Evolutionary conservation across 2,888 invertebrate genomes (phyloP), one percentile per base, ranked within the genome.

Genomic region (Didymodactylos carnosus): DNA sequence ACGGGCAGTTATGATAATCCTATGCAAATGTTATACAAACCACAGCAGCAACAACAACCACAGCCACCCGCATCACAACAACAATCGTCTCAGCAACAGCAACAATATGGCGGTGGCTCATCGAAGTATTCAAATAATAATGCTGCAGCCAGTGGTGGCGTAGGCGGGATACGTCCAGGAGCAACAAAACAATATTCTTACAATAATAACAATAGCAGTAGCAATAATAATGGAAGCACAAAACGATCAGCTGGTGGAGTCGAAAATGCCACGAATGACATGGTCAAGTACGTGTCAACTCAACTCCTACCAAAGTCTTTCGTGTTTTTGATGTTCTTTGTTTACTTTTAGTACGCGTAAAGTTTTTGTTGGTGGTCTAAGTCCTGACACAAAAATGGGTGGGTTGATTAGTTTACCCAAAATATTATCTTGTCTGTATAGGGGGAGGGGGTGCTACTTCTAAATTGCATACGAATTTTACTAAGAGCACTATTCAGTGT

Each of bases 351-450:
- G 41, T 25, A 41, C 41, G 27, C 43, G 71, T 11, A 71, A 71
- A 71, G 46, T 71, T 7, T 71, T 71, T 71, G 71, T 71, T 40
- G 71, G 71, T 46, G 71, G 71, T n/a, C 35, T 71, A 35, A 62
- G 62, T 62, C 62, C 62, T 10, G 62, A 62, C 35, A 62, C 62
- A 35, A 62, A 62, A 35, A 62, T 62, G 62, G 62, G 62, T 62
- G 35, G n/a, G 62, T 27, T 3, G 11, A 19, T 11, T 1, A 25
- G 23, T 10, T 13, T 49, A 13, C 2, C 0, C 8, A 23, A 8
- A n/a, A 46, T 10, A 13, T 23, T 23, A n/a, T 46, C 10, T 46
- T 23, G 3, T 7, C n/a, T 46, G 2, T 23, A n/a, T 49, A 25
- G 43, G 43, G 16, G 13, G 13, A 16, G 43, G 16, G 43, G 14